Evolutionary conservation across 2,888 invertebrate species (phyloP), one percentile per base, ranked within the genome.

Genomic region (Phanerotoma sp.): DNA sequence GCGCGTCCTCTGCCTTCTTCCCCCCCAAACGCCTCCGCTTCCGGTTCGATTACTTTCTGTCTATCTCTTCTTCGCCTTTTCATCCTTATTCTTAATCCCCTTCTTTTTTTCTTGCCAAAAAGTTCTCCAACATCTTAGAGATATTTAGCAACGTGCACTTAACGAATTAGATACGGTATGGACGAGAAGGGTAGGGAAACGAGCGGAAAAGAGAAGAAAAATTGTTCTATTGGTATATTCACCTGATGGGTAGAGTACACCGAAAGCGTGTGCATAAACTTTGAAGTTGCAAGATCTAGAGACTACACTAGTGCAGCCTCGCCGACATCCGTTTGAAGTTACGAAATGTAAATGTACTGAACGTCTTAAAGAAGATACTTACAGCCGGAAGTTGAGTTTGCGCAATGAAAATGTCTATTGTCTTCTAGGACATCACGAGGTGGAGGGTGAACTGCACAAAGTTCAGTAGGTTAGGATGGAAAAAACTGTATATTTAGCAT

Each of bases 271-370:
- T 40, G 48, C 55, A 48, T 32, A 25, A 40, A 25, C 6, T 13
- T 35, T 13, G 13, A 30, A 21, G n/a, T 28, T 41, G 25, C 35
- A 28, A 30, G 52, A 16, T 48, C 37, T 48, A 28, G 18, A 38
- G n/a, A n/a, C n/a, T n/a, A 48, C 52, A 51, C 57, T 54, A 61
- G 57, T 64, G 69, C 73, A 74, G 72, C 74, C 73, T 74, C 74
- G 74, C 68, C 74, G 71, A 74, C 74, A 74, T 75, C 74, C 74
- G 67, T 73, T 74, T 71, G 73, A 68, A 72, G n/a, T 73, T 74
- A 66, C 63, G 55, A 55, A 55, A 54, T 53, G 13, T n/a, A 25
- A 25, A 25, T 25, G 25, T 25, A 25, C 25, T 1, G 9, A 25
- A 9, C 5, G 3, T 9, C 30, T 37, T 62, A 61, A 54, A 62